These are phyloP conservation scores for Drosophila mayaguana DNA, from an alignment of 2,888 invertebrate species.

Conservation along the genomic window DNA sequence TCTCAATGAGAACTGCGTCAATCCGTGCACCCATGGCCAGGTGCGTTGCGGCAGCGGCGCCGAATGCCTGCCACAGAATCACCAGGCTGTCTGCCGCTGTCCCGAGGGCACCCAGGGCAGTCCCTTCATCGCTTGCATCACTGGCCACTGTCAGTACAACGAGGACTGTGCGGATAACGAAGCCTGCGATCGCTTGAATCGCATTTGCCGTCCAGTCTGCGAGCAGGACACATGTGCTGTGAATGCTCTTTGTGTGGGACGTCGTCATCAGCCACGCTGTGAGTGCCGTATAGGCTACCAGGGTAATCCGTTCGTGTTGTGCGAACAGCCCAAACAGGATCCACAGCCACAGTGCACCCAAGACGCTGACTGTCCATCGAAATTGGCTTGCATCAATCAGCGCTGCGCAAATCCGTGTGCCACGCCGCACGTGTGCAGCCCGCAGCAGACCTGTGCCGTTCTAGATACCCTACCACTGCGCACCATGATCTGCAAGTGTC, in stretches of 20 bases:
- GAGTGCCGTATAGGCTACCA: conserved; percentile 90
- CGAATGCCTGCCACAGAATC: conserved; percentile 90
- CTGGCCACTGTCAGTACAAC: conserved; percentile 93
- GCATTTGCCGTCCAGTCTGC: conserved; percentile 93
- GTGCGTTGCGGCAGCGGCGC: conserved; percentile 92
- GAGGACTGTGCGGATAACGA: conserved; percentile 95
- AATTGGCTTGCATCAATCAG: conserved; percentile 91
- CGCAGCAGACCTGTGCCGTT: conserved; percentile 92
- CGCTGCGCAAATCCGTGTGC: conserved; percentile 92
- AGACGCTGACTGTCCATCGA: conserved; percentile 91
- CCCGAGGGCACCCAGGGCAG: conserved; percentile 94
- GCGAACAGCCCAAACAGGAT: conserved; percentile 86
- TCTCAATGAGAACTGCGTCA: conserved; percentile 91
- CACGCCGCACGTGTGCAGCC: conserved; percentile 89
- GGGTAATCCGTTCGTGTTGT: conserved; percentile 92
- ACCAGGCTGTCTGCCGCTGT: conserved; percentile 92
- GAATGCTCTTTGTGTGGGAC: conserved; percentile 91
- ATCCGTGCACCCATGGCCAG: conserved; percentile 89
- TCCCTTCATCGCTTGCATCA: conserved; percentile 92
- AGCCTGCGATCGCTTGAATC: conserved; percentile 92
- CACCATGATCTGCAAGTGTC: conserved; percentile 94
- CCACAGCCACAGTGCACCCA: conserved; percentile 88
- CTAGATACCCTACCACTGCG: conserved; percentile 92
- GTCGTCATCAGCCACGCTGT: conserved; percentile 92
- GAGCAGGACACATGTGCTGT: conserved; percentile 92